Conservation (phyloP, 1,140 invertebrate genomes). For the Elysia chlorotica region DNA sequence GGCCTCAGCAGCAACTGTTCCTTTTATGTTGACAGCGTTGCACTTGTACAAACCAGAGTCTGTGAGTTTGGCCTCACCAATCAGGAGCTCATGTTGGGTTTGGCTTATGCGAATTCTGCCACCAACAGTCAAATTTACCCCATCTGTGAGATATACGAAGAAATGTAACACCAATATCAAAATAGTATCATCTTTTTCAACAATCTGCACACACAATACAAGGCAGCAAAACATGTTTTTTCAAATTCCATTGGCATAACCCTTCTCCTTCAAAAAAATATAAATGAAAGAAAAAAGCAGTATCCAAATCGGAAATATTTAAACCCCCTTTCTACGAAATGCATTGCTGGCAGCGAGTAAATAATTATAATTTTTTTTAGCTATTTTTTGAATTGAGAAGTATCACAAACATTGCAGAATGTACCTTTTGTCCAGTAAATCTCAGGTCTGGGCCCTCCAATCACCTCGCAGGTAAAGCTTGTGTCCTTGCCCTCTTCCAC, state of each 20-base stretch:
- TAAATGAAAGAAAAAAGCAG: no score
- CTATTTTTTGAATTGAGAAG: no score
- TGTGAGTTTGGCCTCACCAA: constrained; percentile 74
- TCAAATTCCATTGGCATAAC: no score
- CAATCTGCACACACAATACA: not conserved
- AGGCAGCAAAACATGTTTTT: no score
- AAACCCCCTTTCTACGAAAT: no score
- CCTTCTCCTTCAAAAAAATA: no score
- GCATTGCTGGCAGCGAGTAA: no score
- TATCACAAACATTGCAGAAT: not conserved
- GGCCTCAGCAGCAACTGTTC: constrained; percentile 80
- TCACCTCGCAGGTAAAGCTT: constrained; percentile 81
- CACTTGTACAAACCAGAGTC: constrained; percentile 91
- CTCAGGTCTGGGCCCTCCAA: constrained; percentile 87
- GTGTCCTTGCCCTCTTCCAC: constrained; percentile 91
- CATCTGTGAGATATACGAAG: constrained; percentile 10
- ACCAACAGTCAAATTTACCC: constrained; percentile 60
- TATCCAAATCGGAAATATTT: no score
- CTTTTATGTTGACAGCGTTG: constrained; percentile 84
- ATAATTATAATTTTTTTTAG: no score
- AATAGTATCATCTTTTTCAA: no score
- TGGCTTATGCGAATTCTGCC: constrained; percentile 81
- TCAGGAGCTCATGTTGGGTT: constrained; percentile 83
- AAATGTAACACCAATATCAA: no score
- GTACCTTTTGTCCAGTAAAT: constrained; percentile 76